Evolutionary conservation across 2,113 vertebrate genomes (phyloP).

Genomic region (Etia nguti): DNA sequence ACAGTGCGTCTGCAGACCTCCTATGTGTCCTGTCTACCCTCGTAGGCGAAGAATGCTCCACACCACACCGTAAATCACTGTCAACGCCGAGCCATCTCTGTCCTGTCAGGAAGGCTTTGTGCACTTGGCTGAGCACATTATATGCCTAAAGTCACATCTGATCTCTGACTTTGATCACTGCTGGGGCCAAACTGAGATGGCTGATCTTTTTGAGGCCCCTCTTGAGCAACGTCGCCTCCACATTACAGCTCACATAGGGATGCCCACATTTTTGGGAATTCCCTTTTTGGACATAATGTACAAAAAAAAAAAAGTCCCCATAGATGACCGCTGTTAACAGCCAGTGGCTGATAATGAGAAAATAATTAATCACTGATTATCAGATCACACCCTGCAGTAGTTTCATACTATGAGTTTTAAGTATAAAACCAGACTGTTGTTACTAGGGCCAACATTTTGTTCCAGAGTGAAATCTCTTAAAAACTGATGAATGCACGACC

Average conservation of each 20-base stretch:
- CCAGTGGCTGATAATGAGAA: background rate
- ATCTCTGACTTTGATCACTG: constrained; percentile 55
- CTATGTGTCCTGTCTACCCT: background rate
- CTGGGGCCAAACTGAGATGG: background rate
- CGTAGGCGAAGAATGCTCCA: constrained; percentile 20
- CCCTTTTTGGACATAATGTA: constrained; percentile 3
- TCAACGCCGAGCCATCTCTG: constrained; percentile 25
- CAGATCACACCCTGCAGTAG: background rate
- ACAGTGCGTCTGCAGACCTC: constrained; percentile 16
- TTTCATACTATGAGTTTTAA: background rate
- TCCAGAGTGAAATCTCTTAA: background rate
- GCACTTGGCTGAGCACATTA: constrained; percentile 54
- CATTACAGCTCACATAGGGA: background rate
- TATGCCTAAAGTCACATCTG: constrained; percentile 46
- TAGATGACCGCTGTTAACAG: background rate
- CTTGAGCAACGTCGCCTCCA: background rate
- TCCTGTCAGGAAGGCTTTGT: constrained; percentile 49
- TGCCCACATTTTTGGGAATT: background rate
- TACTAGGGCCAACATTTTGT: background rate
- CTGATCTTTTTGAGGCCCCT: constrained; percentile 35
- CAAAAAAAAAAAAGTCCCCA: background rate
- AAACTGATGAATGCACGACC: background rate
- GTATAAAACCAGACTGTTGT: background rate
- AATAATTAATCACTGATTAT: background rate
- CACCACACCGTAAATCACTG: constrained; percentile 38